Evolutionary conservation across 1,140 invertebrate species (phyloP).

Genomic region (Gonioctena quinquepunctata): DNA sequence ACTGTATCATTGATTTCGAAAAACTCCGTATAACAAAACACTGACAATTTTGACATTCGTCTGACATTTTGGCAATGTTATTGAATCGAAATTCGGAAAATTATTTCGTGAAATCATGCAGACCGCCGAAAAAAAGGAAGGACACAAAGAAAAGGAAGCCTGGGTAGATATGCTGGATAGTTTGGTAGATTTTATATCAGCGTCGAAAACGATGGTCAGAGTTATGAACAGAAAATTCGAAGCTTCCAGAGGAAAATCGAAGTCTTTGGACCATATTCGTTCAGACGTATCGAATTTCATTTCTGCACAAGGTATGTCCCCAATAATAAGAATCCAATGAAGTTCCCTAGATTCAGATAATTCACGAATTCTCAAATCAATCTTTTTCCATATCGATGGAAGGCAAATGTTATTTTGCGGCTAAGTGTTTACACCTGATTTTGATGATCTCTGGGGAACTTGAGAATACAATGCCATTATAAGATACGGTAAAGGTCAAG

Average conservation of each 20-base stretch:
- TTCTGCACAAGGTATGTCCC: neutral
- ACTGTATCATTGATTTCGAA: too few relatives aligned
- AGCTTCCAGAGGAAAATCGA: neutral
- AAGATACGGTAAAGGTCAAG: too few relatives aligned
- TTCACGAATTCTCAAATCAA: too few relatives aligned
- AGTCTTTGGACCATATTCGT: neutral
- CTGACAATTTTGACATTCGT: neutral
- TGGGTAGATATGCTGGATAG: constrained; percentile 24
- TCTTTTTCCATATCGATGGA: too few relatives aligned
- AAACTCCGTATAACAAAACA: too few relatives aligned
- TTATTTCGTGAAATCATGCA: constrained; percentile 9
- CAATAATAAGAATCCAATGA: too few relatives aligned
- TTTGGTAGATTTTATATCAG: constrained; percentile 23
- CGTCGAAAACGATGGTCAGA: constrained; percentile 20
- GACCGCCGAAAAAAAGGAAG: neutral
- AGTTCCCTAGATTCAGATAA: too few relatives aligned
- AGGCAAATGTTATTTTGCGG: too few relatives aligned
- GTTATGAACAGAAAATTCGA: neutral
- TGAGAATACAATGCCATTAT: too few relatives aligned
- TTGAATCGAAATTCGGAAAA: neutral
- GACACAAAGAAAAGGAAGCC: neutral
- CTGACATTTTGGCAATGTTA: neutral
- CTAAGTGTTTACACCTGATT: too few relatives aligned
- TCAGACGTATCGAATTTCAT: neutral
- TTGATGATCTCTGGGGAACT: too few relatives aligned